Evolutionary conservation across 2,888 invertebrate species (phyloP).

Genomic region (Mimumesa dahlbomi): DNA sequence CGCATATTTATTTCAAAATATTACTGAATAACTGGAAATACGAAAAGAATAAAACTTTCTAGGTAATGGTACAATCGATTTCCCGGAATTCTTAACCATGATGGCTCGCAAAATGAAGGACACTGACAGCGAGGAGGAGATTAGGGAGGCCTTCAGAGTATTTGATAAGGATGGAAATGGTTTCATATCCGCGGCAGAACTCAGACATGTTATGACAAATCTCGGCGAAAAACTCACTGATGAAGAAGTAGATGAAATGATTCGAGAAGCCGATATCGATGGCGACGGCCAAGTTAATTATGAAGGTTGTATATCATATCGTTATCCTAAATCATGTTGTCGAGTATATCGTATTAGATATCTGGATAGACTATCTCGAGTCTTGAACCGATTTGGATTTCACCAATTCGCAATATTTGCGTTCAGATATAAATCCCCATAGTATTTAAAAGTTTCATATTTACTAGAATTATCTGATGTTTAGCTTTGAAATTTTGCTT

Average conservation of each 20-base stretch:
- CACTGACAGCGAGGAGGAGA: slow-evolving; percentile 99
- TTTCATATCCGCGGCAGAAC: slow-evolving; percentile 98
- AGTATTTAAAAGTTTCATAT: no score
- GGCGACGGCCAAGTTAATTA: slow-evolving; percentile 99
- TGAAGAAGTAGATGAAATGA: slow-evolving; percentile 99
- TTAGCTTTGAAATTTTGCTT: no score
- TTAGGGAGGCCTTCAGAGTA: slow-evolving; percentile 99
- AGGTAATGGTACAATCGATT: slow-evolving; percentile 99
- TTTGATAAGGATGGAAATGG: slow-evolving; percentile 99
- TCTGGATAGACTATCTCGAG: neutral
- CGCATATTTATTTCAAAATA: no score
- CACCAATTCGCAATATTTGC: no score
- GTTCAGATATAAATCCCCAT: no score
- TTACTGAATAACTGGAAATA: no score
- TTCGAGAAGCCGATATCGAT: slow-evolving; percentile 99
- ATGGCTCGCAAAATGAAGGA: slow-evolving; percentile 99
- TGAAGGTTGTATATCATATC: slow-evolving; percentile 85
- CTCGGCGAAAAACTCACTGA: slow-evolving; percentile 99
- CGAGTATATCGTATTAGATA: neutral
- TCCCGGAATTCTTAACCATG: slow-evolving; percentile 99
- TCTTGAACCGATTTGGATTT: no score
- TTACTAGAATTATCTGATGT: no score
- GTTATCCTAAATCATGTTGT: slow-evolving; percentile 2
- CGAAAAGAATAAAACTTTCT: no score
- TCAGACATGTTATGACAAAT: slow-evolving; percentile 99